Evolutionary conservation across 2,797 vertebrate species (phyloP).

Genomic region (Mallotus villosus): DNA sequence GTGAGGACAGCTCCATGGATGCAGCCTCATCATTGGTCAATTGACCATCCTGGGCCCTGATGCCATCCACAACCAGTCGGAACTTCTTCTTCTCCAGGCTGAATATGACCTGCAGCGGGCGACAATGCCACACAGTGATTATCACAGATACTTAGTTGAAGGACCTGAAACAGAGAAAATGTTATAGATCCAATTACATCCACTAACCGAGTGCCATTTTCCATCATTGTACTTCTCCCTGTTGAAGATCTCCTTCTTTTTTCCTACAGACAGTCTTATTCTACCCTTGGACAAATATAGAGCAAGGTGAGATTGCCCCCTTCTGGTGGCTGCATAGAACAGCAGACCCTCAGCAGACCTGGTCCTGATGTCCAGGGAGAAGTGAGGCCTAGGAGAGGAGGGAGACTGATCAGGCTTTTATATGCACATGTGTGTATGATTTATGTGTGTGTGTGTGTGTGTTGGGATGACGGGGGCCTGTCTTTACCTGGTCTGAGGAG

Average conservation of each 20-base stretch:
- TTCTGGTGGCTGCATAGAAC: constrained; percentile 74
- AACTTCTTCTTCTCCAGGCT: constrained; percentile 77
- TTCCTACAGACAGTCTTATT: constrained; percentile 80
- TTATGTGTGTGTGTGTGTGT: constrained; percentile 2
- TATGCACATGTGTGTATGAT: neutral
- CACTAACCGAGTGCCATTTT: constrained; percentile 90
- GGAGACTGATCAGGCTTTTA: neutral
- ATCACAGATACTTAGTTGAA: neutral
- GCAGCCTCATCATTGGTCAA: constrained; percentile 65
- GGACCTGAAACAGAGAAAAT: neutral
- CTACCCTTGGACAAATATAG: constrained; percentile 87
- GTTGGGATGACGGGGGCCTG: neutral
- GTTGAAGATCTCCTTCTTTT: constrained; percentile 81
- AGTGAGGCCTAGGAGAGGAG: constrained; percentile 77
- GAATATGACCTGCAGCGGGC: constrained; percentile 77
- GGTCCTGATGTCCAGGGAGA: constrained; percentile 85
- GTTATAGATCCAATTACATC: neutral
- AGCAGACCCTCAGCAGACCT: constrained; percentile 81
- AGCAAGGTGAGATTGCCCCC: constrained; percentile 76
- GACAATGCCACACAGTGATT: neutral
- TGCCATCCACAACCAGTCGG: constrained; percentile 83
- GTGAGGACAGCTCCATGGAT: constrained; percentile 67
- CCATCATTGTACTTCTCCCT: constrained; percentile 86
- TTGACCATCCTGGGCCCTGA: constrained; percentile 78
- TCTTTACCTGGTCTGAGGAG: constrained; percentile 78